Conservation (phyloP, 2,113 vertebrate genomes). For the Accipiter virgatus region DNA sequence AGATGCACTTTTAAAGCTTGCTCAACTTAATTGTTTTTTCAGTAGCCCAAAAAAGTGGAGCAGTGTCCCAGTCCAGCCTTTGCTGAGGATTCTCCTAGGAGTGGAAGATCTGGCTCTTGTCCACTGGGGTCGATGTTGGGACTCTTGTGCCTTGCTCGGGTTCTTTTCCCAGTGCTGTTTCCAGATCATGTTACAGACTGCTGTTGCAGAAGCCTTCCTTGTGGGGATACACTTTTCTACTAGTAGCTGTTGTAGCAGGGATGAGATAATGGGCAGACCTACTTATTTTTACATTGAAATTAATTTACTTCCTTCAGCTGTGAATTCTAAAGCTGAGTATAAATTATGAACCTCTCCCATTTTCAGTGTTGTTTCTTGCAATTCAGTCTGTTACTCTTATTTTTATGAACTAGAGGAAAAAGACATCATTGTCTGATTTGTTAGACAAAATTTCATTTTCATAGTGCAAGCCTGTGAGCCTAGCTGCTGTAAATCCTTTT, state of each 20-base stretch:
- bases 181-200: neutral
- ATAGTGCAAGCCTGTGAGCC: neutral
- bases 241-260: neutral
- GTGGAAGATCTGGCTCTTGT: neutral
- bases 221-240: neutral
- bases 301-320: neutral
- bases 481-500: neutral
- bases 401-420: neutral
- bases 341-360: neutral
- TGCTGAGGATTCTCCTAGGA: neutral
- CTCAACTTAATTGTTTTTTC: neutral
- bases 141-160: neutral
- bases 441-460: neutral
- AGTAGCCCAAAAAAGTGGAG: neutral
- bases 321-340: neutral
- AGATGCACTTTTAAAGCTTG: fast-evolving
- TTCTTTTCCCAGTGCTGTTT: neutral
- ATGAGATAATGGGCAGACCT: neutral
- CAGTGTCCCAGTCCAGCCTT: neutral
- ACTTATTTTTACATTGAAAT: neutral
- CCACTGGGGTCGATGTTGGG: neutral
- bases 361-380: neutral
- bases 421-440: neutral
- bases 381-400: neutral
- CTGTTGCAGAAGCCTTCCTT: neutral